A percentile compares a stretch with the other conserved stretches of the same genome.
These are phyloP conservation scores for Ganaspis sp. DNA, from an alignment of 1,140 invertebrate genomes.

Conservation along the genomic window DNA sequence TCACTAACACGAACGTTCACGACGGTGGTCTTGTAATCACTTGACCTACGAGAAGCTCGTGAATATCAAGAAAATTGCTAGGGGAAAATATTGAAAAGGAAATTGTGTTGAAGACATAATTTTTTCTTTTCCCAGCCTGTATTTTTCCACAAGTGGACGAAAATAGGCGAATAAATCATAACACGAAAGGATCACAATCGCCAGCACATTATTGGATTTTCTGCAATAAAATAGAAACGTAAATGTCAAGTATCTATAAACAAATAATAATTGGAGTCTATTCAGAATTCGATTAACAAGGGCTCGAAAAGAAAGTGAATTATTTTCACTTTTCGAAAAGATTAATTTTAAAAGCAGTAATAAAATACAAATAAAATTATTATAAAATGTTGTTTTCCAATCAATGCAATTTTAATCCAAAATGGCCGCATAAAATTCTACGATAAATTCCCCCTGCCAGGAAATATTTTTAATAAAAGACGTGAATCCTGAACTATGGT, in stretches of 20 bases:
- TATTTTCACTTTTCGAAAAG: too few relatives aligned
- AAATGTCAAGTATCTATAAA: too few relatives aligned
- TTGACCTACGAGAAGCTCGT: background rate
- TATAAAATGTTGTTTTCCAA: too few relatives aligned
- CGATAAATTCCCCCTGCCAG: background rate
- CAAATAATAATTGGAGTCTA: too few relatives aligned
- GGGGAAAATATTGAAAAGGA: constrained; percentile 9
- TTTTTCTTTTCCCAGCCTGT: background rate
- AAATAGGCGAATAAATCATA: background rate
- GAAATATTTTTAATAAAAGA: background rate
- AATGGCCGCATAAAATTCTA: background rate
- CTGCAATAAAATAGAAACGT: too few relatives aligned
- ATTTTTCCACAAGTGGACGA: background rate
- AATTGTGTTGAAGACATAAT: background rate
- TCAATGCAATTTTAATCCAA: too few relatives aligned
- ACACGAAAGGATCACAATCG: background rate
- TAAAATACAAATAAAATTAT: too few relatives aligned
- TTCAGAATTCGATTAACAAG: too few relatives aligned
- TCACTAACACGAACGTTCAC: constrained; percentile 8
- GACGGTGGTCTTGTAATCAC: constrained; percentile 8
- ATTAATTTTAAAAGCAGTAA: too few relatives aligned
- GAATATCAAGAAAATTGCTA: constrained; percentile 14
- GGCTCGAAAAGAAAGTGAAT: too few relatives aligned
- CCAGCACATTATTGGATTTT: too few relatives aligned
- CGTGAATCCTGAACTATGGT: background rate